Evolutionary conservation across 1,140 invertebrate species (phyloP).

Genomic region (Glossosoma conforme): DNA sequence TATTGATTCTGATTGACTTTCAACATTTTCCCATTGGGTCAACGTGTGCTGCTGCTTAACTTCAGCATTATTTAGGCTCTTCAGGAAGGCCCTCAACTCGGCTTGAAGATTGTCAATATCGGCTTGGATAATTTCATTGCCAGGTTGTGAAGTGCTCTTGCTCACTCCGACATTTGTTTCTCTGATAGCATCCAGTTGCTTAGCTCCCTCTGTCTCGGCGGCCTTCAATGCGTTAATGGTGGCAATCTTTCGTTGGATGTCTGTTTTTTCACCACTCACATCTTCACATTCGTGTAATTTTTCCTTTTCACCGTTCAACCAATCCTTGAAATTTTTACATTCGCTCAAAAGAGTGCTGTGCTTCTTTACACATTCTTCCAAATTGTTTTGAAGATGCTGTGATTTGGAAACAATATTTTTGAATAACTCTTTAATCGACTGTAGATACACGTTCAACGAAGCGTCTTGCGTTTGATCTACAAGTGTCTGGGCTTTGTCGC

Average conservation of each 20-base stretch:
- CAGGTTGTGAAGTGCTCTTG: constrained; percentile 77
- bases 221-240: constrained; percentile 63
- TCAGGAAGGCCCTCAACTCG: constrained; percentile 59
- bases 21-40: constrained; percentile 84
- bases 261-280: constrained; percentile 72
- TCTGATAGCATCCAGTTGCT: constrained; percentile 65
- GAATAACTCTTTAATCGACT: constrained; percentile 87
- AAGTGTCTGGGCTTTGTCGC: constrained; percentile 85
- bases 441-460: constrained; percentile 77
- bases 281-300: constrained; percentile 74
- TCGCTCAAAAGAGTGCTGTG: constrained; percentile 74
- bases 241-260: constrained; percentile 69
- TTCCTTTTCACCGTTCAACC: constrained; percentile 70
- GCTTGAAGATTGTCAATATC: constrained; percentile 68
- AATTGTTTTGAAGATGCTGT: constrained; percentile 74
- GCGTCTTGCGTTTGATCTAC: constrained; percentile 86
- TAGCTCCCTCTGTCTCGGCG: constrained; percentile 65
- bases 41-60: constrained; percentile 68
- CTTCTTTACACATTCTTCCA: constrained; percentile 81
- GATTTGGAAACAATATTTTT: constrained; percentile 84
- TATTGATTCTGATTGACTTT: constrained; percentile 70
- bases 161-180: constrained; percentile 63
- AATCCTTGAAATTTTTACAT: constrained; percentile 71
- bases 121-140: constrained; percentile 65
- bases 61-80: constrained; percentile 59